Conservation (phyloP, 2,888 invertebrate genomes). For the Meandrusa payeni region DNA sequence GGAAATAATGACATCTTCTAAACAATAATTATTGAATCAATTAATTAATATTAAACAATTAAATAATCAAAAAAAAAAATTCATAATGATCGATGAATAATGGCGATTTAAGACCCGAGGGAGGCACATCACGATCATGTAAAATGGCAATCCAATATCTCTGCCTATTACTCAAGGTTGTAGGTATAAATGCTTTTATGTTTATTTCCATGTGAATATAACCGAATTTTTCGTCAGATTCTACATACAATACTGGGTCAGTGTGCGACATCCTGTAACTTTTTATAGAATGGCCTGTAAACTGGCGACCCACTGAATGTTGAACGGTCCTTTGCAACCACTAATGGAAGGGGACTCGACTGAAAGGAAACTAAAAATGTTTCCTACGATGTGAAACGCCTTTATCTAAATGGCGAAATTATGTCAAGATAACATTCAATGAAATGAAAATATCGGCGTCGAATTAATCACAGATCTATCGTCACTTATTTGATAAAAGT, state of each 20-base stretch:
- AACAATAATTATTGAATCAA: too few relatives aligned
- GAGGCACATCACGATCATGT: too few relatives aligned
- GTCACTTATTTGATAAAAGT: too few relatives aligned
- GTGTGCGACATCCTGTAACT: slow-evolving; percentile 18
- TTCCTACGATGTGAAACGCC: slow-evolving; percentile 17
- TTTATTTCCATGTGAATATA: background rate
- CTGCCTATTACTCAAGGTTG: too few relatives aligned
- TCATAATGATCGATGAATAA: too few relatives aligned
- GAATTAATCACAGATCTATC: slow-evolving; percentile 5
- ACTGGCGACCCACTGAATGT: slow-evolving; percentile 17
- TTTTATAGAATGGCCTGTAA: slow-evolving; percentile 19
- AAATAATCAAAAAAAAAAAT: too few relatives aligned
- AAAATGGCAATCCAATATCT: too few relatives aligned
- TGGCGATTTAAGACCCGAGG: too few relatives aligned
- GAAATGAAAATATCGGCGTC: slow-evolving; percentile 12
- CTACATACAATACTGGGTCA: slow-evolving; percentile 16
- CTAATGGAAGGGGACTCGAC: slow-evolving; percentile 22
- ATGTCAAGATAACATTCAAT: slow-evolving; percentile 22
- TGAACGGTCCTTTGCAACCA: slow-evolving; percentile 18
- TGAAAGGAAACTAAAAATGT: slow-evolving; percentile 22
- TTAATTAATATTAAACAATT: too few relatives aligned
- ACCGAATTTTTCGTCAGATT: background rate
- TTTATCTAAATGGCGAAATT: slow-evolving; percentile 24
- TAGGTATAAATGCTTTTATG: too few relatives aligned
- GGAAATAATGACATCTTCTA: too few relatives aligned